Evolutionary conservation across 2,797 vertebrate species (phyloP).

Genomic region (Jordanella pulchra): DNA sequence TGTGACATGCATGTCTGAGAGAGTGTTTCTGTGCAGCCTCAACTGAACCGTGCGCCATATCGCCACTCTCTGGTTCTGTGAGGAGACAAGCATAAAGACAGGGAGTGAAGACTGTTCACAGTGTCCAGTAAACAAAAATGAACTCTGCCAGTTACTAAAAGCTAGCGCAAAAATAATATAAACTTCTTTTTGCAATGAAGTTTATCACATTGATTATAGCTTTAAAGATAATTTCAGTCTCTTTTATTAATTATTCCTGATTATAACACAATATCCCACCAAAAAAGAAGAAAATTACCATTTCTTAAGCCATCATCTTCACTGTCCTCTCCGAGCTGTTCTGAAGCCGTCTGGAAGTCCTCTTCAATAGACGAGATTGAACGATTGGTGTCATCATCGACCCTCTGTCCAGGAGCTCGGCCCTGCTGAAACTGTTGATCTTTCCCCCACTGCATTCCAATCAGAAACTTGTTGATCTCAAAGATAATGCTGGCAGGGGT

Average conservation of each 20-base stretch:
- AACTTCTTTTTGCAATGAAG: conserved; percentile 17
- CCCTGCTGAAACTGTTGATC: conserved; percentile 83
- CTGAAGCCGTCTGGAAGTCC: conserved; percentile 95
- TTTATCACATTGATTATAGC: conserved; percentile 20
- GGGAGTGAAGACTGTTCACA: conserved; percentile 42
- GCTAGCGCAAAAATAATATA: conserved; percentile 27
- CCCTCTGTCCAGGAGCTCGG: conserved; percentile 70
- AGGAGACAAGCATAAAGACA: conserved; percentile 47
- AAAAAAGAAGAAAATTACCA: conserved; percentile 73
- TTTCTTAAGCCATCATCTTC: conserved; percentile 87
- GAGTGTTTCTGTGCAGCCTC: conserved; percentile 72
- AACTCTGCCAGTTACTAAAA: conserved; percentile 33
- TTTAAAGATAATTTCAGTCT: conserved; percentile 5
- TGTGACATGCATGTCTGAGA: conserved; percentile 73
- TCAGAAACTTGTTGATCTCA: conserved; percentile 96
- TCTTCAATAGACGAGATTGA: conserved; percentile 97
- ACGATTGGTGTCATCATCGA: conserved; percentile 94
- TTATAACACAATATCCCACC: conserved; percentile 4
- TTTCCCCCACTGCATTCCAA: conserved; percentile 90
- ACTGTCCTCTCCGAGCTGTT: conserved; percentile 93
- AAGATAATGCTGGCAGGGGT: conserved; percentile 86
- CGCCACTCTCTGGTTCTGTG: conserved; percentile 83
- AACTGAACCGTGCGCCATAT: conserved; percentile 63
- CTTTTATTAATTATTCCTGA: conserved; percentile 9
- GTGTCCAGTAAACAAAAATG: conserved; percentile 38